Evolutionary conservation across 2,113 vertebrate genomes (phyloP).

Genomic region (Prietella phreatophila): DNA sequence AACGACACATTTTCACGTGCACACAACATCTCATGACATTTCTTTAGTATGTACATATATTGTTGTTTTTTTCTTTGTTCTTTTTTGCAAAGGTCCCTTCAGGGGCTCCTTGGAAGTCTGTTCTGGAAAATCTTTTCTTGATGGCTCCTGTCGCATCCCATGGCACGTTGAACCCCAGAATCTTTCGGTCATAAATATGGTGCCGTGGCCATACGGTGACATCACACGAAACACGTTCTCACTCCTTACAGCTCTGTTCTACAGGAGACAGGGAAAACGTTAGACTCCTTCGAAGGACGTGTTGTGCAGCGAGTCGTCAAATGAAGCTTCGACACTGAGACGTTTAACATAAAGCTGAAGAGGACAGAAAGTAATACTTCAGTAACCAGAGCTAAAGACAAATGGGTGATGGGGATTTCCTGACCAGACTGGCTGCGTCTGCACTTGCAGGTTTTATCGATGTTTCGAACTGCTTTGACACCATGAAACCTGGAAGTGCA

Average conservation of each 20-base stretch:
- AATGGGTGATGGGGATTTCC: background rate
- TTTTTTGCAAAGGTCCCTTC: background rate
- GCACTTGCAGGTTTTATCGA: conserved; percentile 1
- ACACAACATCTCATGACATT: too few relatives aligned
- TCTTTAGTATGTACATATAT: too few relatives aligned
- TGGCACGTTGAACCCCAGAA: background rate
- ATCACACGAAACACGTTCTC: background rate
- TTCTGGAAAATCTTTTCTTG: background rate
- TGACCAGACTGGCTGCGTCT: background rate
- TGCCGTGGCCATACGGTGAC: background rate
- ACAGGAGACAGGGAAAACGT: conserved; percentile 34
- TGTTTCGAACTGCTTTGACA: background rate
- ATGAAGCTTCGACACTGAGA: background rate
- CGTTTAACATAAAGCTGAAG: conserved; percentile 2
- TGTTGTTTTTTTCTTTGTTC: too few relatives aligned
- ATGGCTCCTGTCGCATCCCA: background rate
- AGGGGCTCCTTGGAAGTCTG: background rate
- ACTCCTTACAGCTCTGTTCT: conserved; percentile 31
- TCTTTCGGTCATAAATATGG: background rate
- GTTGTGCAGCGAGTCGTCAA: background rate
- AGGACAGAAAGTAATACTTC: conserved; percentile 42
- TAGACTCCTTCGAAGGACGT: background rate
- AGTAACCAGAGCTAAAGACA: conserved; percentile 20
- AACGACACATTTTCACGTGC: too few relatives aligned
- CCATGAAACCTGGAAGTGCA: too few relatives aligned